Evolutionary conservation across 30 jellyfish, hydroid and myxozoan species (phyloP).

Genomic region (Clytia hemisphaerica): DNA sequence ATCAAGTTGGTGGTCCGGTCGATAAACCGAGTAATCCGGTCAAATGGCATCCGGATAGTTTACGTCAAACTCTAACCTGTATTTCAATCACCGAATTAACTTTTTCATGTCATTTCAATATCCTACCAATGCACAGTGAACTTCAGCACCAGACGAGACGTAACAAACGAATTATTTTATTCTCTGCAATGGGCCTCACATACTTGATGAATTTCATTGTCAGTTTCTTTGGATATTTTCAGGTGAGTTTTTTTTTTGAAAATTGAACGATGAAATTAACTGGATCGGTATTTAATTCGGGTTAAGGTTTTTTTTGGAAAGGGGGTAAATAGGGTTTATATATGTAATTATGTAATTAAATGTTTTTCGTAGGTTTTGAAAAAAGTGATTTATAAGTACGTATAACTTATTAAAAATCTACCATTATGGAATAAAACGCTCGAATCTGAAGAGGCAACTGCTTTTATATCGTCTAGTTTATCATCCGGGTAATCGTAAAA

Average conservation of each 20-base stretch:
- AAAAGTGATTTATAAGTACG: too few species aligned
- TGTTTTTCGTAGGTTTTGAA: too few species aligned
- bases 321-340: too few species aligned
- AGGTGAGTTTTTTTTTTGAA: conserved; percentile 39
- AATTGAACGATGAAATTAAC: too few species aligned
- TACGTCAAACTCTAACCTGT: conserved; percentile 66
- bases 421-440: too few species aligned
- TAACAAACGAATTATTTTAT: conserved; percentile 69
- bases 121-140: conserved; percentile 91
- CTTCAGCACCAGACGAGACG: conserved; percentile 75
- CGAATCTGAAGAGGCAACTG: too few species aligned
- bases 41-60: conserved; percentile 56
- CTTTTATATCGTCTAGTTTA: too few species aligned
- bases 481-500: too few species aligned
- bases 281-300: too few species aligned
- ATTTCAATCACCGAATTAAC: conserved; percentile 76
- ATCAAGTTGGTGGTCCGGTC: conserved; percentile 69
- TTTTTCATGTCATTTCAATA: conserved; percentile 86
- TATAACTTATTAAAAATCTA: too few species aligned
- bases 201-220: conserved; percentile 61
- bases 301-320: too few species aligned
- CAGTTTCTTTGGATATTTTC: conserved; percentile 85
- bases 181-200: conserved; percentile 73
- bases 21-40: conserved; percentile 53
- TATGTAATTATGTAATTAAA: too few species aligned